Percentiles rank a stretch among this genome's conserved stretches.
phyloP scores from a whole-genome alignment of 1,140 invertebrate species.

The Argopecten irradians region DNA sequence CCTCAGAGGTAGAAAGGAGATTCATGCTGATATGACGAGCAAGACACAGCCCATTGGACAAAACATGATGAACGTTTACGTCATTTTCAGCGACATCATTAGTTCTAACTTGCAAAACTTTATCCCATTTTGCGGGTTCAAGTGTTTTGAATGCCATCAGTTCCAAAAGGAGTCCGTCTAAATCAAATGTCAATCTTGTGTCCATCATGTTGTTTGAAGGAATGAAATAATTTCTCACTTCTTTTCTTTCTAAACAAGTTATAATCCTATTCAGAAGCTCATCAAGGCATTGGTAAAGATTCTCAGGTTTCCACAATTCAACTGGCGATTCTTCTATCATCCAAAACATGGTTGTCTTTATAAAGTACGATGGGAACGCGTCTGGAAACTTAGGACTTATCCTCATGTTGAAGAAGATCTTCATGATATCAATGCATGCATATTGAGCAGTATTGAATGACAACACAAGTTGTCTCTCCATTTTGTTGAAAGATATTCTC shows the following conservation, averaged over 20 bases:
- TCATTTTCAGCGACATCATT: background rate
- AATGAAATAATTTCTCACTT: background rate
- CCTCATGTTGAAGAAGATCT: background rate
- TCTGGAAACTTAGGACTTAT: background rate
- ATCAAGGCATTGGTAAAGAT: background rate
- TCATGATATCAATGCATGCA: background rate
- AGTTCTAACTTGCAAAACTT: background rate
- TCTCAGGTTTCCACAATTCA: slow-evolving; percentile 10
- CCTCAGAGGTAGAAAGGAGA: background rate
- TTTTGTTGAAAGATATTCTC: slow-evolving; percentile 24
- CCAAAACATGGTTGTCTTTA: slow-evolving; percentile 16
- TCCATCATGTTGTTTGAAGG: background rate
- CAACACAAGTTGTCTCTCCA: background rate
- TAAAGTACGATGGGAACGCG: background rate
- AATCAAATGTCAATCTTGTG: background rate
- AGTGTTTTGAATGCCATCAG: background rate
- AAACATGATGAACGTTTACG: background rate
- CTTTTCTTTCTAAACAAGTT: background rate
- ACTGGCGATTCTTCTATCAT: background rate
- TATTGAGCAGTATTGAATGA: slow-evolving; percentile 18
- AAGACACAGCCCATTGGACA: background rate
- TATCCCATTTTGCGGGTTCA: background rate
- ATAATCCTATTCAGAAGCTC: background rate
- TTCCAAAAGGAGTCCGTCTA: background rate
- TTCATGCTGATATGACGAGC: background rate